phyloP scores from a whole-genome alignment of 1,140 invertebrate genomes.

The Hermetia illucens region DNA sequence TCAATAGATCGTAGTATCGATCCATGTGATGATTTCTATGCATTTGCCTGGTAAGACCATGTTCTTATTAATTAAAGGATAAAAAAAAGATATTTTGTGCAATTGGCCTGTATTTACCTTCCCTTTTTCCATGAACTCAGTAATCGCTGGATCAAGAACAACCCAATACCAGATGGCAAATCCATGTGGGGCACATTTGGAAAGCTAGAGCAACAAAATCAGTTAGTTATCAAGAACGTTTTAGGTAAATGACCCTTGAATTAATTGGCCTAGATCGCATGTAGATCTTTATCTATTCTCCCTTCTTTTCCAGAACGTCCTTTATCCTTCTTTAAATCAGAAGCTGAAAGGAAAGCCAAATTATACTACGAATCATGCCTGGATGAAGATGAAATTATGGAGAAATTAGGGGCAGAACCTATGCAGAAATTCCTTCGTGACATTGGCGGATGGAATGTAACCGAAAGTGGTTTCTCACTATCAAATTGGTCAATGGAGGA shows the following conservation, averaged over 20 bases:
- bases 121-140: slow-evolving; percentile 9
- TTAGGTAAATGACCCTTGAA: slow-evolving; percentile 41
- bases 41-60: slow-evolving; percentile 59
- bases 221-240: slow-evolving; percentile 80
- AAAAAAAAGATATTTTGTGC: too few relatives aligned
- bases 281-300: not conserved
- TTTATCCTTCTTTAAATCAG: slow-evolving; percentile 44
- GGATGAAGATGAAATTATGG: slow-evolving; percentile 84
- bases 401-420: slow-evolving; percentile 64
- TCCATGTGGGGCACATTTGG: slow-evolving; percentile 92
- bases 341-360: slow-evolving; percentile 78
- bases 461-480: slow-evolving; percentile 39
- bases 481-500: slow-evolving; percentile 61
- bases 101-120: too few relatives aligned
- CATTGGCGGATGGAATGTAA: slow-evolving; percentile 65
- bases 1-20: slow-evolving; percentile 65
- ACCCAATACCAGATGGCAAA: slow-evolving; percentile 84
- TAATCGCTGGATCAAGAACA: slow-evolving; percentile 81
- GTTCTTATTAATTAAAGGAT: too few relatives aligned
- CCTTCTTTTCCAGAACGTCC: slow-evolving; percentile 37
- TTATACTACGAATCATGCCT: slow-evolving; percentile 87
- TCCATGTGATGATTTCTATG: slow-evolving; percentile 92
- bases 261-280: not conserved
- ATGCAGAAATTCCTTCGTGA: slow-evolving; percentile 58
- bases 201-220: slow-evolving; percentile 84